Evolutionary conservation across 2,113 vertebrate species (phyloP), one percentile per base, ranked within the genome.

Genomic region (Spilogale gracilis): DNA sequence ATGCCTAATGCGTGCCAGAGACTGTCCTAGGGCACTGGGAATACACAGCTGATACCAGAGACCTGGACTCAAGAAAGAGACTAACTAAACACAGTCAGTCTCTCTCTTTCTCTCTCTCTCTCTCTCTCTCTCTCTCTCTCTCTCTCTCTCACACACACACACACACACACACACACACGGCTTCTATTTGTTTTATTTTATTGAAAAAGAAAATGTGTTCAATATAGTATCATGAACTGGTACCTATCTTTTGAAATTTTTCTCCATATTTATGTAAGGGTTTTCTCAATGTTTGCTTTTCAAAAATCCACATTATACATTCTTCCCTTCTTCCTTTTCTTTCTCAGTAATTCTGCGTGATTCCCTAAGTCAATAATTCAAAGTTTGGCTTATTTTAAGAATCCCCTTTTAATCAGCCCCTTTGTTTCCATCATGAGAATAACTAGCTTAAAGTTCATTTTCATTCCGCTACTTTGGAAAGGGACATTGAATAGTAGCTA

Each of bases 221-320:
- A 56, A 79, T 20, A 52, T 63, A n/a, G 50, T 88, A 73, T 56
- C 54, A 18, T 73, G 21, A 97, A 54, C 9, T 67, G 11, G 8
- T 71, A 32, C 0, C 11, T 38, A 10, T 12, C 3, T 65, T 89
- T 79, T 71, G 56, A 45, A 9, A 14, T n/a, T 86, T 93, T 91
- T 61, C 61, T 86, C 63, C n/a, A 45, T 45, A 25, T 58, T 60
- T 82, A 32, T 9, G 4, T 48, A 86, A 65, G 45, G 3, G 20
- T 69, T 87, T 96, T 83, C 6, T 69, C 50, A 56, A 71, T 23
- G 21, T 69, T 86, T 54, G 54, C 60, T 92, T 93, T 91, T 67
- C 4, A 56, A 21, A 94, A 86, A 63, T 27, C 54, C 20, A 48
- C 20, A 25, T 16, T 63, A 48, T 5, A 23, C 13, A 23, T 89